phyloP scores from a whole-genome alignment of 2,797 vertebrate species.

The Tiaroga cobitis region DNA sequence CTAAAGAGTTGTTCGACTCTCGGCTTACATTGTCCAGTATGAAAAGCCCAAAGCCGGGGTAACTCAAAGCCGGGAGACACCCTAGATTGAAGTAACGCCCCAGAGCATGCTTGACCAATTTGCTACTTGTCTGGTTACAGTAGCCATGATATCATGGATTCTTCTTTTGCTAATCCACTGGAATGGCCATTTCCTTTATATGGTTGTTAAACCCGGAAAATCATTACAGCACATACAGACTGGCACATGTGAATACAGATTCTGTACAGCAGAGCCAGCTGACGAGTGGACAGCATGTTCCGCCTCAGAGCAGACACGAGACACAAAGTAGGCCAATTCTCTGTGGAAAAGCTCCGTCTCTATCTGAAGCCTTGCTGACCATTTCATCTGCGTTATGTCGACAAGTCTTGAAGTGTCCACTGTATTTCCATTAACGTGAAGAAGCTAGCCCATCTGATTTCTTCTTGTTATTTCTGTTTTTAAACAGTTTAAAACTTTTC shows the following conservation, averaged over 20 bases:
- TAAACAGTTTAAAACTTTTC: background rate
- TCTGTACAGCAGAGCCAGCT: slow-evolving; percentile 48
- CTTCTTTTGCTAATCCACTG: slow-evolving; percentile 34
- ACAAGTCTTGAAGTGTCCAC: slow-evolving; percentile 12
- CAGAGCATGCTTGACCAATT: slow-evolving; percentile 42
- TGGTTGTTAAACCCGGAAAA: slow-evolving; percentile 42
- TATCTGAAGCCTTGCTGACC: slow-evolving; percentile 48
- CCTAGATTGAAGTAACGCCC: background rate
- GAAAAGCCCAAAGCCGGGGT: slow-evolving; percentile 21
- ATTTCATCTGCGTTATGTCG: slow-evolving; percentile 52
- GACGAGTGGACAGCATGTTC: slow-evolving; percentile 36
- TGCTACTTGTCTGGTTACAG: slow-evolving; percentile 42
- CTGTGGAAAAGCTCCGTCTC: slow-evolving; percentile 42
- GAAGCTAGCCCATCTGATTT: background rate
- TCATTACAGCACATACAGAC: slow-evolving; percentile 25
- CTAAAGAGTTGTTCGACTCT: slow-evolving; percentile 31
- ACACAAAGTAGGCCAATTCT: slow-evolving; percentile 25
- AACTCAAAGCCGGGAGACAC: background rate
- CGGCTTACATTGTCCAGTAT: slow-evolving; percentile 20
- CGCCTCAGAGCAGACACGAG: slow-evolving; percentile 39
- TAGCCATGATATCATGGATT: slow-evolving; percentile 46
- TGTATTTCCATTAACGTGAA: slow-evolving; percentile 21
- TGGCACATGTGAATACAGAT: slow-evolving; percentile 49
- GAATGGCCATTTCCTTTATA: slow-evolving; percentile 23
- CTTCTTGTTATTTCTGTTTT: background rate